Evolutionary conservation across 2,113 vertebrate species (phyloP), one percentile per base, ranked within the genome.

Genomic region (Dromiciops gliroides): DNA sequence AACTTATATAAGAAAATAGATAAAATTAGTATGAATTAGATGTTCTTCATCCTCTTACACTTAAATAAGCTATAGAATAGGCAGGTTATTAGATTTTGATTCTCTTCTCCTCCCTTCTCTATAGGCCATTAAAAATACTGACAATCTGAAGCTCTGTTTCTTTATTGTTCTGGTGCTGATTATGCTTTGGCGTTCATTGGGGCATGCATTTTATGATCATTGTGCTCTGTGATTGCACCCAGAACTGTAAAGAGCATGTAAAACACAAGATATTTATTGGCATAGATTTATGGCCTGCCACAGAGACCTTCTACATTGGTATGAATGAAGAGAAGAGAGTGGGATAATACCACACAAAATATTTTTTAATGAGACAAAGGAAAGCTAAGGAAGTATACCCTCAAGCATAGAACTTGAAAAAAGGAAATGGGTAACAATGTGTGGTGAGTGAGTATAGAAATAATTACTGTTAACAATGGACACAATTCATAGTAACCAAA

Each of bases 401-500:
- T 83, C n/a, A 83, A 44, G 44, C 1, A 44, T 8, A 44, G n/a
- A 83, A 83, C 16, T 44, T 83, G 19, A 83, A 83, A 83, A 83
- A 44, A 16, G 67, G n/a, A 8, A 44, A 83, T 44, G 37, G 5
- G 16, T 83, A 83, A 83, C 67, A 83, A 83, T 23, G n/a, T 37
- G 19, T 44, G 67, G n/a, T 44, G n/a, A 75, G 16, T 44, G 16
- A 23, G 23, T 44, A 83, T 19, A 44, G 5, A 44, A 83, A 83
- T 23, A 83, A 0, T 22, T 22, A 83, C 16, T 44, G 51, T 24
- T 25, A 95, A 50, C 37, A 67, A 93, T 93, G 4, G 3, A 51
- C 9, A 44, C 16, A 24, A 88, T 0, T 12, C 3, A 51, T 12
- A 4, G 1, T 4, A 6, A 1, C 50, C 49, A 49, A 37, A 16